Conservation (phyloP, 2,888 invertebrate genomes). For the Oxytorus armatus region DNA sequence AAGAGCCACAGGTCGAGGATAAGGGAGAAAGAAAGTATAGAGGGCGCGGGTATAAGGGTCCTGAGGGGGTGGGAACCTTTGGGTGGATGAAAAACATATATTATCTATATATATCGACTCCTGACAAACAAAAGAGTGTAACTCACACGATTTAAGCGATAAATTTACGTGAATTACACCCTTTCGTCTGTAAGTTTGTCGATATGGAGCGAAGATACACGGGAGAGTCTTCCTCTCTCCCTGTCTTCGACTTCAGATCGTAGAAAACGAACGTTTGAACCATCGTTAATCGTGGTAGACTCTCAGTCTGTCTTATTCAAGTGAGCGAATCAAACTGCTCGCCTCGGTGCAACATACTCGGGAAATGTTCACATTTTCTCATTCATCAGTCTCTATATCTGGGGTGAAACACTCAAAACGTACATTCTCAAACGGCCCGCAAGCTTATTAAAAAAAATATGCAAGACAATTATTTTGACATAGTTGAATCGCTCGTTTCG, state of each 20-base stretch:
- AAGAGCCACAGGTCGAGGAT: conserved; percentile 17
- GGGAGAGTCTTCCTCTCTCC: no score
- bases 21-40: conserved; percentile 42
- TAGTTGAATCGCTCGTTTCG: conserved; percentile 36
- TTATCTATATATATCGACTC: no score
- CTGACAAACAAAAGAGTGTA: no score
- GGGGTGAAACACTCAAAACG: not conserved
- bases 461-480: conserved; percentile 69
- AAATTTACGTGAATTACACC: not conserved
- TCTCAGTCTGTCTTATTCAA: conserved; percentile 42
- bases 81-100: conserved; percentile 14
- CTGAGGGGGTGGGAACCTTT: conserved; percentile 25
- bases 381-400: conserved; percentile 5
- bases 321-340: conserved; percentile 69
- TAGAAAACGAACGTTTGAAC: conserved; percentile 68
- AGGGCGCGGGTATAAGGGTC: conserved; percentile 24
- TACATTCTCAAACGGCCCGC: not conserved
- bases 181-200: conserved; percentile 1
- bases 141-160: no score
- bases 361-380: conserved; percentile 6
- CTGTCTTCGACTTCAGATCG: conserved; percentile 10
- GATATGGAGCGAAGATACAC: no score
- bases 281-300: conserved; percentile 76
- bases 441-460: conserved; percentile 69
- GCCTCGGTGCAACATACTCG: conserved; percentile 20